Conservation (phyloP, 2,888 invertebrate genomes). For the Himalopsyche tibetana region DNA sequence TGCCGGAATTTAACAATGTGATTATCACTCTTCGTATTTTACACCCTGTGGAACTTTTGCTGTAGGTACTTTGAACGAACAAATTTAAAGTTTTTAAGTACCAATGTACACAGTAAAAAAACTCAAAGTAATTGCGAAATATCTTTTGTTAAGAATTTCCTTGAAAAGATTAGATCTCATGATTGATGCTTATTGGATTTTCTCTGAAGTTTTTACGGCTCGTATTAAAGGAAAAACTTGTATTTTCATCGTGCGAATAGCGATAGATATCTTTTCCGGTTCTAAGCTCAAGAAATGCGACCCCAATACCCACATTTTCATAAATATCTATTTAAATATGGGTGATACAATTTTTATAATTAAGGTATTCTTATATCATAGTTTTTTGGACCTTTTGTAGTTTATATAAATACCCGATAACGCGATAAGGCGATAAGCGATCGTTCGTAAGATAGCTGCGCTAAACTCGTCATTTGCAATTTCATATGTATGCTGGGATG, state of each 20-base stretch:
- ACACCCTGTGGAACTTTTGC: background rate
- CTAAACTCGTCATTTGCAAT: too few species aligned
- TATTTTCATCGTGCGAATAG: background rate
- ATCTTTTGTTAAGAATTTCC: conserved; percentile 31
- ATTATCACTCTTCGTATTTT: conserved; percentile 43
- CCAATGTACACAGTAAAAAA: background rate
- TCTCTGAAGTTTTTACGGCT: conserved; percentile 6
- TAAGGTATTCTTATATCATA: too few species aligned
- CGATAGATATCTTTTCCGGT: too few species aligned
- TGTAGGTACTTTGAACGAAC: conserved; percentile 12
- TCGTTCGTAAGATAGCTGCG: too few species aligned
- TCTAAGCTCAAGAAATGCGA: too few species aligned
- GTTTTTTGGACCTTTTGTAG: too few species aligned
- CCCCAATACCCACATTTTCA: too few species aligned
- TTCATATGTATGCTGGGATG: too few species aligned
- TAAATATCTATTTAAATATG: too few species aligned
- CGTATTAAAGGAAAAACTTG: conserved; percentile 12
- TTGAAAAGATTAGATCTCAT: conserved; percentile 24
- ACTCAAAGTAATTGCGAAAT: conserved; percentile 26
- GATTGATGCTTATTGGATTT: conserved; percentile 47
- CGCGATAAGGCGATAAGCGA: too few species aligned
- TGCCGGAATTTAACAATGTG: conserved; percentile 47
- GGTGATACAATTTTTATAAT: too few species aligned
- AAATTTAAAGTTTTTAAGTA: conserved; percentile 48
- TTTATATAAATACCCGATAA: too few species aligned